Base-by-base conservation (phyloP, 2,888 invertebrate genomes). In the Macrophya annulata region DNA sequence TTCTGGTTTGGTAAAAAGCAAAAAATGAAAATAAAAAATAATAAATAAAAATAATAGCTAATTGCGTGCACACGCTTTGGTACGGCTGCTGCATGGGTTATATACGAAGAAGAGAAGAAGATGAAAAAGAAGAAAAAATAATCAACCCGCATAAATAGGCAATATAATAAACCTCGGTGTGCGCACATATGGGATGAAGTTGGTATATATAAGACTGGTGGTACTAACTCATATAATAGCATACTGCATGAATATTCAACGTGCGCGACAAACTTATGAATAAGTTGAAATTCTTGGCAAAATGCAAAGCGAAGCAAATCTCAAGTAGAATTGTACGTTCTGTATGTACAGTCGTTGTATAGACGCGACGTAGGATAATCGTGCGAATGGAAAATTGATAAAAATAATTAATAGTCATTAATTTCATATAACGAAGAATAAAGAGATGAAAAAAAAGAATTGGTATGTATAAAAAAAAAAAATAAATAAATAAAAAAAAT, bases 241-340 rank as follows among this genome's bases (percentile, higher is more conserved):
- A 85, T n/a, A n/a, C 17, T 76, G 68, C 88, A 89, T 89, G 89
- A 90, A 90, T 89, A 90, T 90, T 89, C 88, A 88, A 89, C 86
- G 79, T 88, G 86, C 51, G 76, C 51, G 76, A 77, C 76, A 77
- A 77, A 51, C 88, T 31, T 31, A 88, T 87, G 87, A 86, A 88
- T 74, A 74, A 62, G 62, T 62, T 21, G 62, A 25, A 62, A 62
- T 62, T 62, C 62, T 62, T 62, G 62, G 25, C n/a, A 55, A 17
- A 55, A 6, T 55, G 55, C n/a, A 55, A 55, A 55, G 55, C 55
- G 17, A 51, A 51, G 51, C 17, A 51, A 55, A 55, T 17, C 55
- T 17, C 3, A 55, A 55, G n/a, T 8, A 55, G n/a, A 55, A 55
- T 55, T n/a, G 55, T 8, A 55, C 55, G 31, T 31, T 31, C n/a